Evolutionary conservation across 2,113 vertebrate species (phyloP).

Genomic region (Peromyscus polionotus): DNA sequence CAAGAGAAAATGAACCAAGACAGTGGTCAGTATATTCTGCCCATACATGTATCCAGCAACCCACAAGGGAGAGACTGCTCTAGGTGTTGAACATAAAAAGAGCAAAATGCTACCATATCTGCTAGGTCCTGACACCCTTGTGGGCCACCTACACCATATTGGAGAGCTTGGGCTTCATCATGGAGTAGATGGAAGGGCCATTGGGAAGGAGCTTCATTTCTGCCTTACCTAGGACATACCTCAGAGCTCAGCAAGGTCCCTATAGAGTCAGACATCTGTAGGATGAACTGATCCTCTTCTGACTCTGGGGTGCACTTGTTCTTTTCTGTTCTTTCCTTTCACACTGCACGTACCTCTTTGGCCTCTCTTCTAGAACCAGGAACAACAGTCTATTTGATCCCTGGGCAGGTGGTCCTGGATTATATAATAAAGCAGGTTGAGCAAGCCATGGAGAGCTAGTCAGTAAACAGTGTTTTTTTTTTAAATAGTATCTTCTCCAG

Average conservation of each 20-base stretch:
- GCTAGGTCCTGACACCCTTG: background rate
- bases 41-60: background rate
- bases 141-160: fast-evolving
- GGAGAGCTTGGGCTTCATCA: background rate
- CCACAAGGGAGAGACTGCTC: background rate
- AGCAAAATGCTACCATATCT: background rate
- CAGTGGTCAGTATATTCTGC: background rate
- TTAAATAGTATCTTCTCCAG: background rate
- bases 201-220: background rate
- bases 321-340: background rate
- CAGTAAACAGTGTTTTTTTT: background rate
- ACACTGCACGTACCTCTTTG: no score
- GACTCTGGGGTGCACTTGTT: background rate
- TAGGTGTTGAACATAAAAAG: background rate
- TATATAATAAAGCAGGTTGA: background rate
- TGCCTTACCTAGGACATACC: background rate
- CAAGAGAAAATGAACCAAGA: background rate
- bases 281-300: background rate
- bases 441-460: background rate
- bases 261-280: background rate
- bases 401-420: background rate
- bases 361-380: background rate
- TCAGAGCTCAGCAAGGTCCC: background rate
- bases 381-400: background rate
- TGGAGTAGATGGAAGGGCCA: background rate